These are phyloP conservation scores for Eulemur macaco DNA, from an alignment of 2,113 vertebrate species.

Conservation along the genomic window DNA sequence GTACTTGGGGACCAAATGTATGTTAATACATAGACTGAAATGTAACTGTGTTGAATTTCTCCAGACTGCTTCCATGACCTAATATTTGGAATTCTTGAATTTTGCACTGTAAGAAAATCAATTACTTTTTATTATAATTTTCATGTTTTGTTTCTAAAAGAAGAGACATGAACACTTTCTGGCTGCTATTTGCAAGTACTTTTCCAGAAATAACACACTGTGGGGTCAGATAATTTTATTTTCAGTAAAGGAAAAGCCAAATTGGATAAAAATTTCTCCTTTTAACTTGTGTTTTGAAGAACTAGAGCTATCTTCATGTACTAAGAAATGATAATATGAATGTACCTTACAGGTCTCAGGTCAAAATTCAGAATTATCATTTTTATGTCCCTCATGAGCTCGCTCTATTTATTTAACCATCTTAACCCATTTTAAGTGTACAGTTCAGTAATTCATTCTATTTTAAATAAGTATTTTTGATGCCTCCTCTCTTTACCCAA, in stretches of 20 bases:
- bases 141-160: slow-evolving; percentile 76
- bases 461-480: slow-evolving; percentile 9
- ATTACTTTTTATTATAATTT: slow-evolving; percentile 79
- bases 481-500: neutral
- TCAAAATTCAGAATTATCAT: slow-evolving; percentile 50
- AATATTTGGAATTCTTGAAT: slow-evolving; percentile 74
- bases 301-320: slow-evolving; percentile 16
- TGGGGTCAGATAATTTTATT: slow-evolving; percentile 72
- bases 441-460: neutral
- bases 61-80: slow-evolving; percentile 60
- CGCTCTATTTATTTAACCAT: neutral
- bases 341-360: neutral
- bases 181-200: slow-evolving; percentile 73
- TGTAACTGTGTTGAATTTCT: slow-evolving; percentile 67
- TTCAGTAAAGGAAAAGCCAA: slow-evolving; percentile 70
- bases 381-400: slow-evolving; percentile 18
- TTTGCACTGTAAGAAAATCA: slow-evolving; percentile 73
- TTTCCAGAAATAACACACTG: slow-evolving; percentile 75
- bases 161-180: slow-evolving; percentile 68
- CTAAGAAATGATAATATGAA: slow-evolving; percentile 31
- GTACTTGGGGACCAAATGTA: slow-evolving; percentile 57
- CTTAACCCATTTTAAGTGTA: neutral
- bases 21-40: slow-evolving; percentile 73
- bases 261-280: slow-evolving; percentile 56
- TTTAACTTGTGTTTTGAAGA: slow-evolving; percentile 71